Base-by-base conservation (phyloP, 1,140 invertebrate species). In the Drosophila willistoni region DNA sequence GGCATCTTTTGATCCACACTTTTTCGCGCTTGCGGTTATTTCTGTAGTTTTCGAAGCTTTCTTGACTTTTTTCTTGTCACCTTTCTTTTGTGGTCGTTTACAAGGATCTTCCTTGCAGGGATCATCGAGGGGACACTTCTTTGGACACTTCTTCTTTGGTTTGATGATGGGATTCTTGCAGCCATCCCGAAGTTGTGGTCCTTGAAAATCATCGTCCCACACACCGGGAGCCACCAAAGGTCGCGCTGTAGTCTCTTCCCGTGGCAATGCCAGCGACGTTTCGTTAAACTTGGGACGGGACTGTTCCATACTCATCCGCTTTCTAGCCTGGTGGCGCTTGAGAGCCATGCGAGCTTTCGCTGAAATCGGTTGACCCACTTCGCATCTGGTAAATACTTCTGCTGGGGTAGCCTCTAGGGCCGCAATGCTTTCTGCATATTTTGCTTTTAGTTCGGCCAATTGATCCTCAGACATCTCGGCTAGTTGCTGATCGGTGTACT, bases 81-180 rank as follows among this genome's bases (percentile, higher is more conserved):
- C 17, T 13, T 59, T 56, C 33, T 74, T 81, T 7, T 22, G 22
- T 0, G 84, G 87, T 13, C 64, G 55, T 41, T 73, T 81, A 33
- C 81, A 85, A 1, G 65, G 65, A 44, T 76, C 61, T 7, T 90
- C 69, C 19, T 85, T 82, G 66, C 86, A 90, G 0, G 87, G 81
- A 55, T 90, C 86, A n/a, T 74, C 64, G 2, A 81, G 36, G 0
- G 81, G 81, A 47, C 84, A 89, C 9, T 77, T 80, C 14, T 83
- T 83, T 1, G 71, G 66, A 34, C 84, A 87, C 36, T 87, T 87
- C 25, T 79, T 81, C 17, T 90, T 83, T 0, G 70, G 70, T 39
- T 87, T 87, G 0, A 87, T 14, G 3, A 81, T 44, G 0, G 83
- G 83, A 42, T 80, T 0, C 57, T 87, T 87, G 73, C 83, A 87